Evolutionary conservation across 2,113 vertebrate genomes (phyloP), one percentile per base, ranked within the genome.

Genomic region (Amblyornis subalaris): DNA sequence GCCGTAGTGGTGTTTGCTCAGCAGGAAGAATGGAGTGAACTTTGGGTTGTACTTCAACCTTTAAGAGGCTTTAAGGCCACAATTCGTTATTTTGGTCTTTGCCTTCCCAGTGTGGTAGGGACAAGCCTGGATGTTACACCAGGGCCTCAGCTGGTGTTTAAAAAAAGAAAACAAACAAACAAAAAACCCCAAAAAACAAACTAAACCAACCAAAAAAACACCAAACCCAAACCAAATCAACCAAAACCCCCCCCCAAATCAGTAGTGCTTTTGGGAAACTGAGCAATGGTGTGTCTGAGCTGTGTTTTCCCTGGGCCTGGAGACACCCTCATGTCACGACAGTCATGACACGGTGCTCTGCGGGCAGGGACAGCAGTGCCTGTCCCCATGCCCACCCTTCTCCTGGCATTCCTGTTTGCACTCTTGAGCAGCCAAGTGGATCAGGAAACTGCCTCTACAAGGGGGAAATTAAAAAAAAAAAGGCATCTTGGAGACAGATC

Each of bases 241-340:
- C 50, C 50, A 51, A 51, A 51, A 50, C 13, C 14, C 48, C 29
- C 29, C 18, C 60, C 25, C 16, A 38, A 5, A 42, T 45, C 23
- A 2, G 13, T 6, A 5, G 35, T 0, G 2, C 26, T 60, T 26
- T 3, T 4, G 58, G 60, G 18, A 29, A 31, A 40, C 36, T 44
- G 7, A 40, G 72, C 35, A 14, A 1, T 6, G 54, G 31, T 3
- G 15, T 14, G 3, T 10, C 25, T 44, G 3, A 48, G 45, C 17
- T 5, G 23, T 18, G 38, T 40, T 48, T 42, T 14, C 22, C 36
- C 19, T 5, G 16, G 44, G 47, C 36, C 67, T 26, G 44, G 73
- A n/a, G 51, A 29, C 23, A 1, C 26, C 3, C 4, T n/a, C 0
- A 1, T 22, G 40, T 17, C 76, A 2, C 0, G 4, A 2, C 4